Conservation (phyloP, 2,113 vertebrate species). For the Elephas maximus region DNA sequence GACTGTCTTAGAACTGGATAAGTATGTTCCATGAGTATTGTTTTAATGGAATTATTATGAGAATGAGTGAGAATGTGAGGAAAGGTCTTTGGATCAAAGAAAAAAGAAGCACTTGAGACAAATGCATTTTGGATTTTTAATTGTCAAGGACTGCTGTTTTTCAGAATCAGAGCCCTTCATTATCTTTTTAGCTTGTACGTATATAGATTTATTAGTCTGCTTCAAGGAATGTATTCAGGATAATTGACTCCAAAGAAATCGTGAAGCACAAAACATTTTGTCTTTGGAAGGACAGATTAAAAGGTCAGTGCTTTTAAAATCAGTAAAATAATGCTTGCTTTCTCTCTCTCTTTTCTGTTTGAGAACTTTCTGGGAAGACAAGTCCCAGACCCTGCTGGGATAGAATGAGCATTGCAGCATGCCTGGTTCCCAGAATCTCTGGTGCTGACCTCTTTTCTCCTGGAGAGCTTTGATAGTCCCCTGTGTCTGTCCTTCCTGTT, state of each 20-base stretch:
- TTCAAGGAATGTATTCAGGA: conserved; percentile 36
- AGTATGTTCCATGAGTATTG: background rate
- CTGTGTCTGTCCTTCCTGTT: background rate
- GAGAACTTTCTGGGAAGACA: background rate
- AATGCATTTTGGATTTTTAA: conserved; percentile 37
- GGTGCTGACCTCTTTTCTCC: background rate
- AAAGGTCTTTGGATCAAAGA: background rate
- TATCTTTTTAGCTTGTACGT: conserved; percentile 31
- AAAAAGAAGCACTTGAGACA: background rate
- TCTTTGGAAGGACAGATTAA: conserved; percentile 44
- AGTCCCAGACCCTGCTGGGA: background rate
- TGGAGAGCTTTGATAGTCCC: background rate
- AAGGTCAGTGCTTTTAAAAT: conserved; percentile 62
- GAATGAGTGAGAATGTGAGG: background rate
- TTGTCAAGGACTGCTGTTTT: background rate
- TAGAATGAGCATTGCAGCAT: accelerated
- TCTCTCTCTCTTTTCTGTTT: background rate
- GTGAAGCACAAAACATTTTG: conserved; percentile 45
- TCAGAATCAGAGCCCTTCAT: background rate
- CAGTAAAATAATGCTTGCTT: conserved; percentile 1
- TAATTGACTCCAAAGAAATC: conserved; percentile 51
- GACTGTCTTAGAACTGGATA: background rate
- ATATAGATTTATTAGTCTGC: conserved; percentile 15
- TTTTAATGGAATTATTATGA: conserved; percentile 5
- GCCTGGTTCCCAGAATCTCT: background rate